phyloP scores from a whole-genome alignment of 2,888 invertebrate genomes.

The Leptopilina drosophilae region DNA sequence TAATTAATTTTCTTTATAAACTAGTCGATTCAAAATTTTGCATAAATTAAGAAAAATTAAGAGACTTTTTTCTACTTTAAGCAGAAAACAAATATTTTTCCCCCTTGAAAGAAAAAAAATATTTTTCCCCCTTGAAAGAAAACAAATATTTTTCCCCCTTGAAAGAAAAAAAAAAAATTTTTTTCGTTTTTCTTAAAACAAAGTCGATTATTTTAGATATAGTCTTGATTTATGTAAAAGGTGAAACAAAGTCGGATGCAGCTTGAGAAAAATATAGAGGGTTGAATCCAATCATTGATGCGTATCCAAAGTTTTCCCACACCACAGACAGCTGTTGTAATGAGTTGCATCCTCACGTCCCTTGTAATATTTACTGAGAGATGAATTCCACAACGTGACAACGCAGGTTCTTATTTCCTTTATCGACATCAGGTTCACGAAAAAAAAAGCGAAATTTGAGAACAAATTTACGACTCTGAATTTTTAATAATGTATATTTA shows the following conservation, averaged over 20 bases:
- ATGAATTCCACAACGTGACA: constrained; percentile 66
- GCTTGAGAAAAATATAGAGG: constrained; percentile 11
- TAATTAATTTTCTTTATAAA: too few relatives aligned
- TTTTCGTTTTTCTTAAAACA: not conserved
- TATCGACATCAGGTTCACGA: constrained; percentile 54
- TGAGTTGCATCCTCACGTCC: constrained; percentile 76
- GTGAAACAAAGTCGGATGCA: constrained; percentile 29
- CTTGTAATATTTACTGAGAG: constrained; percentile 42
- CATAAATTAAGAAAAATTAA: too few relatives aligned
- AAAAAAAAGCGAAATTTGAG: constrained; percentile 59
- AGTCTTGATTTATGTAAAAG: constrained; percentile 25
- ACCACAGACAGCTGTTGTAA: constrained; percentile 75
- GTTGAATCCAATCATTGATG: constrained; percentile 58
- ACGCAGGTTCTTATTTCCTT: constrained; percentile 67
- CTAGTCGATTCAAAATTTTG: too few relatives aligned
- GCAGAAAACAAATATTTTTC: too few relatives aligned
- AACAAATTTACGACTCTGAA: constrained; percentile 50
- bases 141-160: too few relatives aligned
- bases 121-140: too few relatives aligned
- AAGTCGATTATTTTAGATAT: constrained; percentile 8
- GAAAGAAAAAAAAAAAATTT: too few relatives aligned
- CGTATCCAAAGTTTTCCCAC: constrained; percentile 71
- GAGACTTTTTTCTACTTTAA: too few relatives aligned
- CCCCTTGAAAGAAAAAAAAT: too few relatives aligned
- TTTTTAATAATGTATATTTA: constrained; percentile 29